Evolutionary conservation across 2,113 vertebrate genomes (phyloP).

Genomic region (Scortum barcoo): DNA sequence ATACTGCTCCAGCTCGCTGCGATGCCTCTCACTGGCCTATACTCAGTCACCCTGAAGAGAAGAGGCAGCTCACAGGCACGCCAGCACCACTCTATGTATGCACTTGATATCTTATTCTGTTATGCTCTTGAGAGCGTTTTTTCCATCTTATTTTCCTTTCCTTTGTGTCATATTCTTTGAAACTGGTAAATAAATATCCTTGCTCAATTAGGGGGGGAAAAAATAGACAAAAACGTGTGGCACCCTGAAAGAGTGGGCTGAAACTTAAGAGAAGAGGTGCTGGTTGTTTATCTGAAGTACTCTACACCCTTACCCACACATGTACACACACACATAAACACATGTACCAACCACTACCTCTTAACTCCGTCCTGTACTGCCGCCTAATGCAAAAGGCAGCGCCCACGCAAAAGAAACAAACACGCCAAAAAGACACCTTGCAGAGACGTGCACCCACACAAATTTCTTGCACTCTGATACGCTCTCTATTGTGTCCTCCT

Average conservation of each 20-base stretch:
- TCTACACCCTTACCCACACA: conserved; percentile 55
- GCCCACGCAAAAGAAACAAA: conserved; percentile 71
- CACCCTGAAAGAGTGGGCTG: conserved; percentile 27
- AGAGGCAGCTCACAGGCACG: conserved; percentile 34
- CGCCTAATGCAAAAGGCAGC: conserved; percentile 75
- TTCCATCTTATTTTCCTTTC: background rate
- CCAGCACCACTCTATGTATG: background rate
- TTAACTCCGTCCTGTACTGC: conserved; percentile 66
- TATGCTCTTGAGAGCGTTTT: background rate
- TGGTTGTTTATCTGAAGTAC: conserved; percentile 63
- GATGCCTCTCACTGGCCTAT: conserved; percentile 58
- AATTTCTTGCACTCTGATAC: conserved; percentile 64
- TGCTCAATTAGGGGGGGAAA: background rate
- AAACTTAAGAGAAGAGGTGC: conserved; percentile 35
- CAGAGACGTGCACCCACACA: conserved; percentile 81
- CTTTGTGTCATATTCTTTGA: background rate
- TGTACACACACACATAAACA: conserved; percentile 32
- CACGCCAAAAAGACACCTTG: conserved; percentile 73
- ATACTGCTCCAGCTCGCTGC: conserved; percentile 62
- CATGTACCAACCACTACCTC: conserved; percentile 64
- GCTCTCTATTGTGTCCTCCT: conserved; percentile 72
- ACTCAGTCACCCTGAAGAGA: conserved; percentile 45
- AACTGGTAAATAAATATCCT: background rate
- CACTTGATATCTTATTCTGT: conserved; percentile 12
- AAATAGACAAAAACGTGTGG: conserved; percentile 2